Percentiles rank a stretch among this genome's conserved stretches.
Evolutionary conservation across 2,113 vertebrate species (phyloP).

Genomic region (Hiodon alosoides): DNA sequence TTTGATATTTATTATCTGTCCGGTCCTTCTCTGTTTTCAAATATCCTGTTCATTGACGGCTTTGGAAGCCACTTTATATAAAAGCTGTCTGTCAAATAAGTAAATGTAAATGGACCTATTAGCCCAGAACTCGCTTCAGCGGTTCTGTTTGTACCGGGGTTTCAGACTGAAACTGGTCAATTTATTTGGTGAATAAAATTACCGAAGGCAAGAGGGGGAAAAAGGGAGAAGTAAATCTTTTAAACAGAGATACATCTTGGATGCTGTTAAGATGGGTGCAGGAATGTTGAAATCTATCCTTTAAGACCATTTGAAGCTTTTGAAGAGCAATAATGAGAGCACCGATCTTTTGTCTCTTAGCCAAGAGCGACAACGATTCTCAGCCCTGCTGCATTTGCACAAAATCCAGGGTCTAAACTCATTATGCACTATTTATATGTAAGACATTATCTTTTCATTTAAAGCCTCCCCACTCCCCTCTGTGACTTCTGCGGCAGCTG

Average conservation of each 20-base stretch:
- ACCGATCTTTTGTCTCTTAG: slow-evolving; percentile 16
- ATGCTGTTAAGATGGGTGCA: no score
- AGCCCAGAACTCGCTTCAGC: slow-evolving; percentile 2
- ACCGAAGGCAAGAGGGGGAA: background rate
- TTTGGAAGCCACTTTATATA: no score
- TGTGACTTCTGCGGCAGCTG: slow-evolving; percentile 26
- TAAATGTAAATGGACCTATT: slow-evolving; percentile 10
- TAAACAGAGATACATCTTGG: slow-evolving; percentile 6
- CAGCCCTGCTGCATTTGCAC: slow-evolving; percentile 25
- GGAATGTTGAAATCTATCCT: slow-evolving; percentile 7
- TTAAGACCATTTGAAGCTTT: slow-evolving; percentile 10
- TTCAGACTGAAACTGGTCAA: slow-evolving; percentile 10
- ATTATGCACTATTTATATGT: slow-evolving; percentile 39
- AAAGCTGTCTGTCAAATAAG: slow-evolving; percentile 7
- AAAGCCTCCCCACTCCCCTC: slow-evolving; percentile 31
- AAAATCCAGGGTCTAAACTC: slow-evolving; percentile 25
- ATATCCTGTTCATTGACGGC: no score
- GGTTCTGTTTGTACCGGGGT: background rate
- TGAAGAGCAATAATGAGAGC: slow-evolving; percentile 22
- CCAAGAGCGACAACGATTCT: slow-evolving; percentile 22
- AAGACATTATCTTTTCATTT: slow-evolving; percentile 33
- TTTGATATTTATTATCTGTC: no score
- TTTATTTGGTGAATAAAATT: slow-evolving; percentile 27
- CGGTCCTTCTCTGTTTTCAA: no score
- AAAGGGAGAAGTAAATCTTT: background rate